Percentiles rank a stretch among this genome's conserved stretches.
phyloP scores from a whole-genome alignment of 2,113 vertebrate species.

The Amphilophus citrinellus region DNA sequence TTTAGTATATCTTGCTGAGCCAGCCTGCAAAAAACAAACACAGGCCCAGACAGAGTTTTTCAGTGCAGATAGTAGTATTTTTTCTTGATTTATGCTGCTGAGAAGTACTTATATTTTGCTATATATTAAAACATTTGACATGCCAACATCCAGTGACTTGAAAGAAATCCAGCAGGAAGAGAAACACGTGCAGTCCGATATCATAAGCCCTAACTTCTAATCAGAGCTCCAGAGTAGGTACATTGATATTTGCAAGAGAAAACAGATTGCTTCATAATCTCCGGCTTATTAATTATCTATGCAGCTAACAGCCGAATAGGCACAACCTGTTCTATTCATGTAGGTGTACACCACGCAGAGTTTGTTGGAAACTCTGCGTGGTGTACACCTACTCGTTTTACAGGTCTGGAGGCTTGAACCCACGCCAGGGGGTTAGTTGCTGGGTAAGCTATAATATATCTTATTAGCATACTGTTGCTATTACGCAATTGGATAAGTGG shows the following conservation, averaged over 20 bases:
- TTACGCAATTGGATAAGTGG: too few relatives aligned
- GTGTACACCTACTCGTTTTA: background rate
- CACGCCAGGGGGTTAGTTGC: background rate
- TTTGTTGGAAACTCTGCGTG: background rate
- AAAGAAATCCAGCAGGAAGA: background rate
- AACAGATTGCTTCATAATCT: background rate
- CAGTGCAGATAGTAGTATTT: background rate
- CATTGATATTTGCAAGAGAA: background rate
- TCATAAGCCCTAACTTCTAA: background rate
- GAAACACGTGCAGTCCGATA: background rate
- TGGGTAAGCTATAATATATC: background rate
- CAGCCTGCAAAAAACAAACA: conserved; percentile 5
- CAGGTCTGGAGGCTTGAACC: conserved; percentile 1
- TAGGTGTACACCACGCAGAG: background rate
- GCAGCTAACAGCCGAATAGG: background rate
- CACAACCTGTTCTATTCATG: background rate
- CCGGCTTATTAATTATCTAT: background rate
- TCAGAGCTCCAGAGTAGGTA: background rate
- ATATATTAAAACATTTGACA: too few relatives aligned
- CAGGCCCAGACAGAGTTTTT: background rate
- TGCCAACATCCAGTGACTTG: too few relatives aligned
- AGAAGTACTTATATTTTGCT: too few relatives aligned
- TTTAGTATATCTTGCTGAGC: conserved; percentile 14
- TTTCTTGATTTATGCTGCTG: background rate
- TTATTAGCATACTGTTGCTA: background rate